A percentile compares a stretch with the other conserved stretches of the same genome.
Evolutionary conservation across 1,140 invertebrate genomes (phyloP).

Genomic region (Dinothrombium tinctorium): DNA sequence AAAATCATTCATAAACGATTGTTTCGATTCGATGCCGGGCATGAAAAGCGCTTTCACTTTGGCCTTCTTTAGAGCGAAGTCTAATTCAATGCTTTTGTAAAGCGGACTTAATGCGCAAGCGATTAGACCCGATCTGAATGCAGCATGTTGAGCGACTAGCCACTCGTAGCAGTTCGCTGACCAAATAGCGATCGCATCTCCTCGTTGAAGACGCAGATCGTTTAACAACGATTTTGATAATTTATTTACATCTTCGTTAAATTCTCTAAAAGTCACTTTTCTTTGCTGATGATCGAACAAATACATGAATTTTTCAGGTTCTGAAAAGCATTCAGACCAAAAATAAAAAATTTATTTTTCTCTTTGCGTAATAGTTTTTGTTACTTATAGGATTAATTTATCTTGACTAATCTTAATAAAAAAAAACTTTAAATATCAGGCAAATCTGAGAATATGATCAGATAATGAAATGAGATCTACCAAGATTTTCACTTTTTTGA

Average conservation of each 20-base stretch:
- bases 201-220: slow-evolving; percentile 6
- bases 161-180: slow-evolving; percentile 10
- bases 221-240: slow-evolving; percentile 7
- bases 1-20: slow-evolving; percentile 7
- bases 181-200: slow-evolving; percentile 11
- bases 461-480: too few species aligned
- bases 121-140: slow-evolving; percentile 4
- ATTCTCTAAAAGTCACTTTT: slow-evolving; percentile 7
- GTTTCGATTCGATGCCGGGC: slow-evolving; percentile 7
- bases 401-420: too few species aligned
- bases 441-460: too few species aligned
- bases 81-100: slow-evolving; percentile 10
- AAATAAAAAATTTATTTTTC: too few species aligned
- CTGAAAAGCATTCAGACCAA: too few species aligned
- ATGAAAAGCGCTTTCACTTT: slow-evolving; percentile 11
- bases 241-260: slow-evolving; percentile 10
- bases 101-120: slow-evolving; percentile 11
- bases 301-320: too few species aligned
- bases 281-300: too few species aligned
- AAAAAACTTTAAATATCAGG: too few species aligned
- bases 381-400: too few species aligned
- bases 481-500: too few species aligned
- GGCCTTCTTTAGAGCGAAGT: slow-evolving; percentile 8
- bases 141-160: slow-evolving; percentile 9
- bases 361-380: too few species aligned